A percentile compares a stretch with the other conserved stretches of the same genome.
These are phyloP conservation scores for Alviniconcha marisindica DNA, from an alignment of 1,140 invertebrate species.

Conservation along the genomic window DNA sequence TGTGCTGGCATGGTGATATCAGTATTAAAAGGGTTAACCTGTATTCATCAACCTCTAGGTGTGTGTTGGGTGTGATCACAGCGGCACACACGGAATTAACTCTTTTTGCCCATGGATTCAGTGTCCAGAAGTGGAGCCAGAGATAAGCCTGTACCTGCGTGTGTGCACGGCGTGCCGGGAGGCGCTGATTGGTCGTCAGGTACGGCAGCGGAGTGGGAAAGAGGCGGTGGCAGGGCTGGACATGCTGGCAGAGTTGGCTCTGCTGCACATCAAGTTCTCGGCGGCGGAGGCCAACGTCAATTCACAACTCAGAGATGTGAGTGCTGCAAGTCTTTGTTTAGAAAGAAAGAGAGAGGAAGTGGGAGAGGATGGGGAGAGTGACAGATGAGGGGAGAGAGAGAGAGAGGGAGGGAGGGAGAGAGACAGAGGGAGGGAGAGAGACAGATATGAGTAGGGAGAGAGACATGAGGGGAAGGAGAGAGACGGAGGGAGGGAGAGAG, in stretches of 20 bases:
- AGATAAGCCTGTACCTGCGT: constrained; percentile 61
- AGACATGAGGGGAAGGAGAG: too few species aligned
- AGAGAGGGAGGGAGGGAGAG: too few species aligned
- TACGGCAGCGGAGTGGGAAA: constrained; percentile 41
- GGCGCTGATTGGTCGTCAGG: constrained; percentile 52
- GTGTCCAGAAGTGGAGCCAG: constrained; percentile 67
- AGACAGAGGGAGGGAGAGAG: too few species aligned
- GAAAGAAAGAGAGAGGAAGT: too few species aligned
- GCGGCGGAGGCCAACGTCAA: constrained; percentile 45
- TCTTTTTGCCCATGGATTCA: too few species aligned
- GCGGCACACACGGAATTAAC: background rate
- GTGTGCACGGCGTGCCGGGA: constrained; percentile 60
- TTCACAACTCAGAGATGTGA: constrained; percentile 51
- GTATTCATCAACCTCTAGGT: too few species aligned
- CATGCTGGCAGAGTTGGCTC: constrained; percentile 41
- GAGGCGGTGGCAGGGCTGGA: constrained; percentile 34
- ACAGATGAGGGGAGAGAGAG: too few species aligned
- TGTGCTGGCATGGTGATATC: background rate
- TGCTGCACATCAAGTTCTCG: constrained; percentile 34
- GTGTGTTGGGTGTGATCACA: too few species aligned
- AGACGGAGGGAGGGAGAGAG: too few species aligned
- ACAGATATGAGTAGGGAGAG: too few species aligned
- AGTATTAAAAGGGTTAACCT: background rate
- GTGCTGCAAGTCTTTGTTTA: too few species aligned
- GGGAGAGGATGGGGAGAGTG: too few species aligned